phyloP scores from a whole-genome alignment of 1,140 invertebrate species.

The Drosophila hydei region DNA sequence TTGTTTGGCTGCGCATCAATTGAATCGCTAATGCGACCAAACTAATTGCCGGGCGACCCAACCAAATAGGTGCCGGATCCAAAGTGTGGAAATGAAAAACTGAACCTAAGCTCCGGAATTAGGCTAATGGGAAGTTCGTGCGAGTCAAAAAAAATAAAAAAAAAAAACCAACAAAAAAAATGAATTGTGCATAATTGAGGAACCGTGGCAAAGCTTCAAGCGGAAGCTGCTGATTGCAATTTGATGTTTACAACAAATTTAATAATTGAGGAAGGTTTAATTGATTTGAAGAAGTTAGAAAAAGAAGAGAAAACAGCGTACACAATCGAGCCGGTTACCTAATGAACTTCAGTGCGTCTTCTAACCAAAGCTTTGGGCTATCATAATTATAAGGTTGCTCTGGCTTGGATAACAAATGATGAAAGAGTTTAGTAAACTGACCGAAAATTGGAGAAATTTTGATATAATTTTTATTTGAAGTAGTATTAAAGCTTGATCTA shows the following conservation, averaged over 20 bases:
- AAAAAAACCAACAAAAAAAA: conserved; percentile 1
- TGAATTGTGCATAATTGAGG: conserved; percentile 26
- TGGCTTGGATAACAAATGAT: no score
- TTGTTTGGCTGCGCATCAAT: conserved; percentile 51
- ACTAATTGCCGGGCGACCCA: conserved; percentile 42
- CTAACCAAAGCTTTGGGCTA: conserved; percentile 5
- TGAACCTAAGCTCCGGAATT: conserved; percentile 26
- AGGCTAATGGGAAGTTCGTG: conserved; percentile 45
- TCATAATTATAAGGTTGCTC: conserved; percentile 21
- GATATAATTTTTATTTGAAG: not conserved
- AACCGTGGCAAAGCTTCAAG: conserved; percentile 1
- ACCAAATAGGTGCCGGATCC: conserved; percentile 20
- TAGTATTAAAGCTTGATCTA: no score
- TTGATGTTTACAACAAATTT: conserved; percentile 36
- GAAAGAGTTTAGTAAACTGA: no score
- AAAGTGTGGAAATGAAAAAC: conserved; percentile 38
- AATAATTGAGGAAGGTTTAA: conserved; percentile 47
- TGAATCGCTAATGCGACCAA: conserved; percentile 44
- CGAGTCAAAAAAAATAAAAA: not conserved
- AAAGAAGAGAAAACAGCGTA: not conserved
- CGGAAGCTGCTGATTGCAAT: conserved; percentile 45
- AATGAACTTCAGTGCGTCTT: conserved; percentile 1
- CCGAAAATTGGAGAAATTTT: not conserved
- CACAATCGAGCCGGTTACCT: conserved; percentile 26
- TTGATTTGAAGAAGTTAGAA: conserved; percentile 23